Base-by-base conservation (phyloP, 2,888 invertebrate species). In the Melanophora roralis region DNA sequence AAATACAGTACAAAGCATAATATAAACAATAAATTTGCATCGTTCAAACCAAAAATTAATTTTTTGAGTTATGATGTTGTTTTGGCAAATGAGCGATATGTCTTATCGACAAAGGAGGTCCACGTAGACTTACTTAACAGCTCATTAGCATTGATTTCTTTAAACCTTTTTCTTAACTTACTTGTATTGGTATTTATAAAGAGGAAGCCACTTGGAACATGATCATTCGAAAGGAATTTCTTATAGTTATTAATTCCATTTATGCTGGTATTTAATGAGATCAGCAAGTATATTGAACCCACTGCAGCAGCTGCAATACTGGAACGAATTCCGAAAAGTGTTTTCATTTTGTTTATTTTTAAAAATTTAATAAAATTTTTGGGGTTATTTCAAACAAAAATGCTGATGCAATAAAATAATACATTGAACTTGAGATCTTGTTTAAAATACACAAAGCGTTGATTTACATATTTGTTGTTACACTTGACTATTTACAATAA, bases 201-300 rank as follows among this genome's bases (percentile, higher is more conserved):
- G 21, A 71, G 40, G 21, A 11, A 71, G 9, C 6, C 27, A 16
- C 7, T 6, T 32, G 40, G 40, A 1, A 6, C 7, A 21, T 51
- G 27, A 5, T 49, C 27, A 4, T 34, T 40, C 1, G 60, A 40
- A 0, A 19, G 11, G 21, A 51, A 40, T 19, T 49, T 14, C 40
- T 40, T 16, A 34, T 32, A 23, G 36, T 34, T 38, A 21, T 51
- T 32, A 23, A 71, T 19, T 19, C 32, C 73, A 49, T 73, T 14
- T 55, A 73, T 21, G 49, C 47, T 57, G 21, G 49, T 65, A 21
- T 57, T 21, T 7, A 73, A 45, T 7, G 73, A 73, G 21, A 73
- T 32, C 8, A 65, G 7, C 14, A 73, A 32, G 47, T 65, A 73
- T 14, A 65, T 3, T 0, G 27, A 38, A 21, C 38, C 64, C 12